A percentile compares a stretch with the other conserved stretches of the same genome.
phyloP scores from a whole-genome alignment of 2,113 vertebrate genomes.

The Cololabis saira region DNA sequence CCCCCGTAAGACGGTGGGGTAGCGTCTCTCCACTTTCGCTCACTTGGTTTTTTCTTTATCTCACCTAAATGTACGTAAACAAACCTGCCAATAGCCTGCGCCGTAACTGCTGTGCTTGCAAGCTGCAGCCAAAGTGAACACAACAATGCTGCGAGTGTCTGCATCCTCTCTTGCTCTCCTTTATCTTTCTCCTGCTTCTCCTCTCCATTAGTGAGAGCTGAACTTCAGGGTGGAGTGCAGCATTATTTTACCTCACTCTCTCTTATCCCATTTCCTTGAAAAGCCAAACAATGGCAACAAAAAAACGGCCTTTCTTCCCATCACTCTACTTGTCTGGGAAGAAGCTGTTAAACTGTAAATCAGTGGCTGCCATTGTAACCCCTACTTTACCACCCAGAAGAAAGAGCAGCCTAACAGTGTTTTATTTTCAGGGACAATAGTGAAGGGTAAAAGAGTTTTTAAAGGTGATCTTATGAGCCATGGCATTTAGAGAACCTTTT shows the following conservation, averaged over 20 bases:
- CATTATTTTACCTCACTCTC: conserved; percentile 9
- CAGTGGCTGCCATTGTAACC: conserved; percentile 52
- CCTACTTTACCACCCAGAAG: conserved; percentile 40
- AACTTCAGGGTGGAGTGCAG: conserved; percentile 22
- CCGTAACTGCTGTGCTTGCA: conserved; percentile 5
- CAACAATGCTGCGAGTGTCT: no score
- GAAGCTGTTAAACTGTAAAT: conserved; percentile 50
- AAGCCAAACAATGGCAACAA: conserved; percentile 26
- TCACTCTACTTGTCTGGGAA: conserved; percentile 44
- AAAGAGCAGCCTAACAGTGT: conserved; percentile 40
- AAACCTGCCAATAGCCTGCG: conserved; percentile 25
- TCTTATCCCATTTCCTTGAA: conserved; percentile 11
- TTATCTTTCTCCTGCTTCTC: conserved; percentile 11
- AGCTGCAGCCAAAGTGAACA: no score
- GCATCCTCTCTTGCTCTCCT: neutral
- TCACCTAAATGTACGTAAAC: conserved; percentile 3
- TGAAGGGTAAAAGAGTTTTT: conserved; percentile 19
- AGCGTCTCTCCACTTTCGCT: conserved; percentile 9
- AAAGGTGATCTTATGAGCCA: conserved; percentile 25
- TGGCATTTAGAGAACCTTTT: neutral
- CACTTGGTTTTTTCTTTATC: conserved; percentile 18
- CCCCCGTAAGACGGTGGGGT: conserved; percentile 16
- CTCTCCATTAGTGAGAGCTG: conserved; percentile 27
- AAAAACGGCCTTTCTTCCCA: conserved; percentile 33
- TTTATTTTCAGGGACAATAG: conserved; percentile 48